phyloP scores from a whole-genome alignment of 2,113 vertebrate genomes.

The Paracanthobrama guichenoti region DNA sequence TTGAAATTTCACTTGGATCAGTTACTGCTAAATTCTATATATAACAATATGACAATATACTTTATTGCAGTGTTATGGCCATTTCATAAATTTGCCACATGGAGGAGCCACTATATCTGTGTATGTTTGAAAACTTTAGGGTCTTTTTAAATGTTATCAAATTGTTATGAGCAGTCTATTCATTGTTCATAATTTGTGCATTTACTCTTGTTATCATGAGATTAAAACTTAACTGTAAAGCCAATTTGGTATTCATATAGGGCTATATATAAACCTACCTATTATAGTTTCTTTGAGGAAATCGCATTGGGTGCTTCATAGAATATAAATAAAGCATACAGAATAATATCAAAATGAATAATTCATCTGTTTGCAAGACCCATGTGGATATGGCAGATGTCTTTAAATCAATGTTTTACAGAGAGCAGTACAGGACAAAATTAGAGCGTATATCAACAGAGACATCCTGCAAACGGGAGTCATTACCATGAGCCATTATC shows the following conservation, averaged over 20 bases:
- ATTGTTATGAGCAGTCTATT: neutral
- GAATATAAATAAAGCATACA: constrained; percentile 14
- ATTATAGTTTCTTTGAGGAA: neutral
- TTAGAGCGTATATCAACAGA: constrained; percentile 16
- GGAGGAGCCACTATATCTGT: constrained; percentile 15
- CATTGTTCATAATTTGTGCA: neutral
- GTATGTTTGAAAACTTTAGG: neutral
- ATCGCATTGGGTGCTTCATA: neutral
- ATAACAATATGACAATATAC: neutral
- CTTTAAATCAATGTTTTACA: constrained; percentile 29
- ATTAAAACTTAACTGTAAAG: neutral
- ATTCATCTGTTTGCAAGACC: constrained; percentile 18
- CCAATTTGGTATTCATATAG: neutral
- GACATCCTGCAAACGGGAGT: constrained; percentile 7
- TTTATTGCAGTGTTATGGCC: neutral
- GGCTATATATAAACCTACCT: neutral
- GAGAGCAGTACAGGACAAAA: neutral
- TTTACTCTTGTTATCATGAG: neutral
- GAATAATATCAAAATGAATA: constrained; percentile 24
- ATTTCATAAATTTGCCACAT: neutral
- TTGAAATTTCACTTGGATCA: neutral
- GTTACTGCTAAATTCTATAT: neutral
- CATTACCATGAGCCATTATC: constrained; percentile 21
- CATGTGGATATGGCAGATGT: constrained; percentile 38
- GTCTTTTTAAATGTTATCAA: neutral